Evolutionary conservation across 2,797 vertebrate genomes (phyloP), one percentile per base, ranked within the genome.

Genomic region (Dryobates pubescens): DNA sequence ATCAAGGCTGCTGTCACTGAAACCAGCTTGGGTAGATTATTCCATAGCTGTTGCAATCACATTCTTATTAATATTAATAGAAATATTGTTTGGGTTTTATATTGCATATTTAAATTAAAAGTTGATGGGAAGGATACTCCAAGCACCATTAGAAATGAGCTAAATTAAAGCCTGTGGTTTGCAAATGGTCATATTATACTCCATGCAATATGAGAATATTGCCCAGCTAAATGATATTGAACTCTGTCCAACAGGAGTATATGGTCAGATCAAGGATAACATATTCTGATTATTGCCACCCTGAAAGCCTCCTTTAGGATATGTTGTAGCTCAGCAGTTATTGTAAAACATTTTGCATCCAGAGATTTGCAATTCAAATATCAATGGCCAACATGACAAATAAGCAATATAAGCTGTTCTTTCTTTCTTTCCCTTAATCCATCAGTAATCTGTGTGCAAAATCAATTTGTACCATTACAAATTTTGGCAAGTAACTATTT

Each of bases 41-140:
- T 77, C 58, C 49, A 82, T 49, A 71, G 29, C 45, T 80, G 69
- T 71, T 89, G 59, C 69, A 80, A 87, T 93, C 36, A 69, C 7
- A 6, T 56, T 87, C 86, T 61, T 85, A 77, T 90, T 82, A 90
- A 85, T 93, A 95, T 88, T 88, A 86, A 86, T 86, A 59, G 58
- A 77, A 92, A 85, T 67, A 72, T 51, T 30, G 56, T 85, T 88
- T 87, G 17, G 43, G 7, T 85, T 92, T 93, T 63, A 75, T 45
- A 86, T 51, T 20, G 19, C 8, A 27, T 58, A 51, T 92, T 93
- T 89, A 87, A 92, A 90, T 72, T 62, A 68, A 75, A 92, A 19
- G 19, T 49, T 83, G 41, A 34, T 83, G 67, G 15, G 45, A 79
- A 74, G 32, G 36, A 54, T 71, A 72, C 19, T 68, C 32, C 5